These are phyloP conservation scores for Thalassaphorura encarpata DNA, from an alignment of 1,140 invertebrate genomes.

Conservation along the genomic window DNA sequence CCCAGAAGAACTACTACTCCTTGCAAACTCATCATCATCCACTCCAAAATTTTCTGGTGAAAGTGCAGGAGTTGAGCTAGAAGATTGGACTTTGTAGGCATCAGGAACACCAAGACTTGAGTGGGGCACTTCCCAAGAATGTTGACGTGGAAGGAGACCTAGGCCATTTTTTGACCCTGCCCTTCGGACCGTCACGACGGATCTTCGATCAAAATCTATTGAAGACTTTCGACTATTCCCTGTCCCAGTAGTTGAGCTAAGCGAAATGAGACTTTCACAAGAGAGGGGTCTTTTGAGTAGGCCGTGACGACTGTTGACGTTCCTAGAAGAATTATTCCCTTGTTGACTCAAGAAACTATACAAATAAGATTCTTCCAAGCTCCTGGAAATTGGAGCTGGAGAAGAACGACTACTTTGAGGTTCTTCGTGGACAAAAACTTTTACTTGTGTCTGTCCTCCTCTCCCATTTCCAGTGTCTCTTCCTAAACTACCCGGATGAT, in stretches of 20 bases:
- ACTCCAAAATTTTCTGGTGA: constrained; percentile 11
- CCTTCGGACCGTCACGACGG: constrained; percentile 27
- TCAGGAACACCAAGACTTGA: background rate
- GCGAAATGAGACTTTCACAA: constrained; percentile 29
- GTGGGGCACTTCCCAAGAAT: constrained; percentile 31
- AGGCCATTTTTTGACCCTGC: constrained; percentile 20
- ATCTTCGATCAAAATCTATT: constrained; percentile 31
- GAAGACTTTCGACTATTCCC: constrained; percentile 27
- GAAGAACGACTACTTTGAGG: constrained; percentile 21
- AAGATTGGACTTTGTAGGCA: background rate
- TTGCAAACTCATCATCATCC: constrained; percentile 10
- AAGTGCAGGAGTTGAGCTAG: constrained; percentile 13
- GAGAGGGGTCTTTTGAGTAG: constrained; percentile 19
- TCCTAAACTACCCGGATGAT: background rate
- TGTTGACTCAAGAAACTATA: constrained; percentile 24
- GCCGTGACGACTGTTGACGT: constrained; percentile 32
- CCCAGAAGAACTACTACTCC: constrained; percentile 10
- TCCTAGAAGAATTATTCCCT: constrained; percentile 24
- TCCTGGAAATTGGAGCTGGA: constrained; percentile 22
- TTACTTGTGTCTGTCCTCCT: constrained; percentile 35
- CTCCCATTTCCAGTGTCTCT: background rate
- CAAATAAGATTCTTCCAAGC: constrained; percentile 29
- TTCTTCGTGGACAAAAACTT: constrained; percentile 44
- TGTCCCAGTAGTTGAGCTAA: constrained; percentile 10
- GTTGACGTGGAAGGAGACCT: constrained; percentile 20